Evolutionary conservation across 2,888 invertebrate species (phyloP).

Genomic region (Megastigmus dorsalis): DNA sequence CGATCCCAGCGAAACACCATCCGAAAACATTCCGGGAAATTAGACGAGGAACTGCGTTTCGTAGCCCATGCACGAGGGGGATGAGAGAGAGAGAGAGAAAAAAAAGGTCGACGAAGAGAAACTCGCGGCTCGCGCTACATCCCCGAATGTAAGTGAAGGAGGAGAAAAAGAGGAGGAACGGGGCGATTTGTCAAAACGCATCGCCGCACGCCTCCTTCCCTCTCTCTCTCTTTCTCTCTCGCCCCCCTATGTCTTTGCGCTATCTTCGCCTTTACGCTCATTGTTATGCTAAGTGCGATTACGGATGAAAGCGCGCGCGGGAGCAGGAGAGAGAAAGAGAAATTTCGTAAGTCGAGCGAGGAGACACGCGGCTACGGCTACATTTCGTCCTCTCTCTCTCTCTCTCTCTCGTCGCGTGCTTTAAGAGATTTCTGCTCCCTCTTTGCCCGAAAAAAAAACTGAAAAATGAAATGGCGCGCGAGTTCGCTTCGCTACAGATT

Average conservation of each 20-base stretch:
- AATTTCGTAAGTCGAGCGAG: slow-evolving; percentile 36
- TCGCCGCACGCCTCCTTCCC: slow-evolving; percentile 59
- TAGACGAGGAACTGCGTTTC: slow-evolving; percentile 65
- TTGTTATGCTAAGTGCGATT: slow-evolving; percentile 69
- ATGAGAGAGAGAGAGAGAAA: slow-evolving; percentile 56
- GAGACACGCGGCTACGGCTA: slow-evolving; percentile 2
- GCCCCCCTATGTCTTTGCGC: slow-evolving; percentile 31
- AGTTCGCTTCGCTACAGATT: background rate
- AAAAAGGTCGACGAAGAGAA: slow-evolving; percentile 38
- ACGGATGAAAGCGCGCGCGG: slow-evolving; percentile 58
- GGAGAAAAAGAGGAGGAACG: slow-evolving; percentile 58
- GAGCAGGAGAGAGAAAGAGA: slow-evolving; percentile 48
- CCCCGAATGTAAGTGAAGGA: slow-evolving; percentile 58
- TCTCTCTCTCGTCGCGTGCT: too few relatives aligned
- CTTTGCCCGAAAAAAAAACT: background rate
- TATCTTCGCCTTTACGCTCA: slow-evolving; percentile 60
- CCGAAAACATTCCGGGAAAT: slow-evolving; percentile 73
- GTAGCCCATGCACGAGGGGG: slow-evolving; percentile 10
- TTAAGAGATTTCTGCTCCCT: background rate
- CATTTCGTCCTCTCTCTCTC: background rate
- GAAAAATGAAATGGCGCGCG: background rate
- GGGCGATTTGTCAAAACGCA: slow-evolving; percentile 71
- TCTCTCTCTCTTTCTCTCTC: slow-evolving; percentile 43
- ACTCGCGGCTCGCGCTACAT: slow-evolving; percentile 43
- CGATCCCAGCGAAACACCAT: slow-evolving; percentile 69